phyloP scores from a whole-genome alignment of 64 coral and sea anemone genomes.

The Montipora cactus region DNA sequence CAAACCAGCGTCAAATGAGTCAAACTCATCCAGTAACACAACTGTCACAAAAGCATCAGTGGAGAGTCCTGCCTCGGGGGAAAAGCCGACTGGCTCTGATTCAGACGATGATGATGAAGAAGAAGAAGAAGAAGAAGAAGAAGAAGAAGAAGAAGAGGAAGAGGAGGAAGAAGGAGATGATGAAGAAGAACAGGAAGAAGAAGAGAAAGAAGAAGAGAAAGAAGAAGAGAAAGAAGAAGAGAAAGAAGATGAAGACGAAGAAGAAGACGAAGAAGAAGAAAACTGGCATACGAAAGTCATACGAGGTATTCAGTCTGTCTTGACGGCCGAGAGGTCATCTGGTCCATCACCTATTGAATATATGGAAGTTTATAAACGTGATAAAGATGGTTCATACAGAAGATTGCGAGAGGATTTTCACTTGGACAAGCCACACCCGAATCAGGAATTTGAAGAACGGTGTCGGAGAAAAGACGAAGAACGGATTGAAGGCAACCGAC shows the following conservation, averaged over 20 bases:
- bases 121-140: not conserved
- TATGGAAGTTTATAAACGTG: conserved; percentile 8
- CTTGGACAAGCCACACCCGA: conserved; percentile 59
- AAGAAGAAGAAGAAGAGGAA: not conserved
- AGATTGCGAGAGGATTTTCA: conserved; percentile 37
- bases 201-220: no score
- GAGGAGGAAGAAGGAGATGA: no score
- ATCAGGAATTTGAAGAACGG: conserved; percentile 57
- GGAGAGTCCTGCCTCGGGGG: not conserved
- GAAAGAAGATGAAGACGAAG: no score
- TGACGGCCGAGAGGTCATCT: not conserved
- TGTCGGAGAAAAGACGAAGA: conserved; percentile 37
- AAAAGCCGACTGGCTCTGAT: not conserved
- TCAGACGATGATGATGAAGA: conserved; percentile 13
- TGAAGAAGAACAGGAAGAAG: no score
- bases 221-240: no score
- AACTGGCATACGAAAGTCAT: conserved; percentile 22
- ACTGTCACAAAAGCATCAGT: not conserved
- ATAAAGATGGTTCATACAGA: conserved; percentile 1
- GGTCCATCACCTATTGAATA: conserved; percentile 22
- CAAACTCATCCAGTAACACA: not conserved
- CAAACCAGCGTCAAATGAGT: not conserved
- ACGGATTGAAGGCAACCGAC: conserved; percentile 5
- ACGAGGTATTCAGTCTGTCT: conserved; percentile 28
- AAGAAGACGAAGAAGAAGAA: not conserved